These are phyloP conservation scores for Acronicta leporina DNA, from an alignment of 2,888 invertebrate genomes.

Conservation along the genomic window DNA sequence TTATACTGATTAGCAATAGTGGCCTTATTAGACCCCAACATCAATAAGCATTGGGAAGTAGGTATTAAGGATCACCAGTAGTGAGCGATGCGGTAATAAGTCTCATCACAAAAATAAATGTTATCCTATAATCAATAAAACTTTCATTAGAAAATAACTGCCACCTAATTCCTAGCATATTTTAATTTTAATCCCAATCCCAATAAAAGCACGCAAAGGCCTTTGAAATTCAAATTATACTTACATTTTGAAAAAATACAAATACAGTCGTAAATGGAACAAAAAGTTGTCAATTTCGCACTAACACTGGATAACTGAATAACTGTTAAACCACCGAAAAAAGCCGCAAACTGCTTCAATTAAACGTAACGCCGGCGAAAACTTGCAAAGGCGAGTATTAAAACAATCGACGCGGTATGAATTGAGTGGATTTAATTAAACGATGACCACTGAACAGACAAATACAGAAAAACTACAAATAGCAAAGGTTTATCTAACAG, in stretches of 20 bases:
- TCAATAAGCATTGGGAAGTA: no score
- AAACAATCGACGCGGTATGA: slow-evolving; percentile 54
- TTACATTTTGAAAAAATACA: slow-evolving; percentile 22
- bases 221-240: slow-evolving; percentile 40
- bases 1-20: no score
- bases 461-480: slow-evolving; percentile 8
- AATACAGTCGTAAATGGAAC: slow-evolving; percentile 33
- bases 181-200: neutral
- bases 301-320: slow-evolving; percentile 55
- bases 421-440: slow-evolving; percentile 59
- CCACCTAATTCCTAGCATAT: no score
- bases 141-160: no score
- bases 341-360: slow-evolving; percentile 58
- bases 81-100: no score
- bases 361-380: slow-evolving; percentile 51
- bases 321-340: slow-evolving; percentile 48
- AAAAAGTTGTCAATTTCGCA: slow-evolving; percentile 45
- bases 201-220: slow-evolving; percentile 22
- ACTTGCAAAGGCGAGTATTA: slow-evolving; percentile 50
- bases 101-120: no score
- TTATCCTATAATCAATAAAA: no score
- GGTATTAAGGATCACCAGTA: no score
- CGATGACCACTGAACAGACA: slow-evolving; percentile 1
- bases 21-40: no score
- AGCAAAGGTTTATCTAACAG: no score